phyloP scores from a whole-genome alignment of 2,888 invertebrate species.

The Amphipyra tragopoginis region DNA sequence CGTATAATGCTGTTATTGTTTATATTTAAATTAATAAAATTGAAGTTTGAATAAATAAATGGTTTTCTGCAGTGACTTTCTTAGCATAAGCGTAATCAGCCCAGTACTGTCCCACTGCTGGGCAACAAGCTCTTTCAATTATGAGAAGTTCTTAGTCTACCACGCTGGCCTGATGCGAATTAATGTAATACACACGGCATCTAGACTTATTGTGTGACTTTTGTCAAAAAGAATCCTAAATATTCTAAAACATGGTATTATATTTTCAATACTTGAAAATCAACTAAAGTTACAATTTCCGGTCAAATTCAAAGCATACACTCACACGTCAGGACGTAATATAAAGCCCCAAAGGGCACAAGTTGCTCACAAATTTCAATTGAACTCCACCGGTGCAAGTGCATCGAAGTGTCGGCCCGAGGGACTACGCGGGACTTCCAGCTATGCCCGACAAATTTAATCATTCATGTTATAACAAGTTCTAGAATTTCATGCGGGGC shows the following conservation, averaged over 20 bases:
- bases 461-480: constrained; percentile 62
- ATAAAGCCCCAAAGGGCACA: constrained; percentile 52
- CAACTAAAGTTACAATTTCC: constrained; percentile 9
- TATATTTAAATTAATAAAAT: too few species aligned
- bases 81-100: too few species aligned
- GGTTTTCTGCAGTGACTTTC: too few species aligned
- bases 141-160: too few species aligned
- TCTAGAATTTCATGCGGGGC: constrained; percentile 43
- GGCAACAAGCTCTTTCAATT: too few species aligned
- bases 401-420: constrained; percentile 61
- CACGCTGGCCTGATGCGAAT: too few species aligned
- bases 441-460: constrained; percentile 64
- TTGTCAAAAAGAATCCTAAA: constrained; percentile 3
- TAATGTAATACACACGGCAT: too few species aligned
- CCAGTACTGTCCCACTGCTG: too few species aligned
- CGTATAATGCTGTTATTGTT: too few species aligned
- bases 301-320: constrained; percentile 42
- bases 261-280: constrained; percentile 4
- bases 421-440: constrained; percentile 52
- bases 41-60: too few species aligned
- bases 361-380: constrained; percentile 71
- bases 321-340: constrained; percentile 54
- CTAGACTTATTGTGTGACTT: too few species aligned
- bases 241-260: background rate
- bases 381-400: constrained; percentile 61